These are phyloP conservation scores for Calonectris borealis DNA, from an alignment of 2,113 vertebrate genomes.

Conservation along the genomic window DNA sequence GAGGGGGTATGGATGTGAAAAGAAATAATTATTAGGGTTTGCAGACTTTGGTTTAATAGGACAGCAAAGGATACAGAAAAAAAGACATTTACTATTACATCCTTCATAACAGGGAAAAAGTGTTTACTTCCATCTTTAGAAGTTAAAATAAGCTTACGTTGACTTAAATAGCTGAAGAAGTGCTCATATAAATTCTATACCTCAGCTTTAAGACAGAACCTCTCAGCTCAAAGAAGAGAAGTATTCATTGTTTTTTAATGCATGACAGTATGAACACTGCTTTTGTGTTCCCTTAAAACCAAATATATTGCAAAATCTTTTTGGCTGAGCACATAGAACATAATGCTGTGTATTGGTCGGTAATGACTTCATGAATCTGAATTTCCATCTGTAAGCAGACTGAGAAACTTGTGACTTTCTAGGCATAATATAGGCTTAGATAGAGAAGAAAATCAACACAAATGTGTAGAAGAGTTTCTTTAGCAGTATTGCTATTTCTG, in stretches of 20 bases:
- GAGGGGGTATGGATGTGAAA: background rate
- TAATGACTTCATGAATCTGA: background rate
- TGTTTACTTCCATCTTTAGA: background rate
- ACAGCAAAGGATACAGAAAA: background rate
- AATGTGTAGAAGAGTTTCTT: background rate
- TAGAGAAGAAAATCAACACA: background rate
- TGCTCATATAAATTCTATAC: background rate
- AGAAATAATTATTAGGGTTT: background rate
- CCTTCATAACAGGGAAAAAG: background rate
- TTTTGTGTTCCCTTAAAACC: background rate
- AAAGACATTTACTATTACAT: background rate
- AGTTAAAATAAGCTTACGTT: background rate
- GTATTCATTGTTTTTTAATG: background rate
- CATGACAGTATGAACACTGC: background rate
- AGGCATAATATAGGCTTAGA: background rate
- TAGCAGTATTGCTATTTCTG: background rate
- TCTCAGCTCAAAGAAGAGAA: background rate
- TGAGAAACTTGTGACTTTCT: background rate
- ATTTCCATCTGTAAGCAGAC: background rate
- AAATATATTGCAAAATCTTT: background rate
- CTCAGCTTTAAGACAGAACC: background rate
- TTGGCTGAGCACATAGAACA: background rate
- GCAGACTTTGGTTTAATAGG: background rate
- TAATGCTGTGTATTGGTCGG: accelerated
- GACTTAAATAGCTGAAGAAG: background rate